phyloP scores from a whole-genome alignment of 2,113 vertebrate genomes.

The Spermophilus dauricus region DNA sequence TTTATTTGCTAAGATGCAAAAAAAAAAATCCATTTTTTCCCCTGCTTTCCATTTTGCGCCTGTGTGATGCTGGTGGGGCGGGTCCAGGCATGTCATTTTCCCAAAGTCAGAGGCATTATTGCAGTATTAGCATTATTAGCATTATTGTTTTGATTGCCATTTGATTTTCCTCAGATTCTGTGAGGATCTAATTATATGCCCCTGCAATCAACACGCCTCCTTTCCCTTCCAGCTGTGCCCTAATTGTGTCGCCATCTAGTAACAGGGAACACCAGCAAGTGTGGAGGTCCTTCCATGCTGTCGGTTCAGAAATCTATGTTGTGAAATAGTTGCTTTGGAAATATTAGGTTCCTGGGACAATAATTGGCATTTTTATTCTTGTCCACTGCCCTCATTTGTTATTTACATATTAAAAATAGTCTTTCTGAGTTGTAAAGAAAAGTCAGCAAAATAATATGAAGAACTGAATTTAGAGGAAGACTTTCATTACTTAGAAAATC shows the following conservation, averaged over 20 bases:
- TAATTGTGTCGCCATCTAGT: not conserved
- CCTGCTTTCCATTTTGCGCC: not conserved
- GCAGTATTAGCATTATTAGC: not conserved
- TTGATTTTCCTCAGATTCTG: constrained; percentile 5
- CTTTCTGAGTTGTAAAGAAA: not conserved
- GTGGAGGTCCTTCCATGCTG: fast-evolving
- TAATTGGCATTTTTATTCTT: not conserved
- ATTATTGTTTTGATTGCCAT: not conserved
- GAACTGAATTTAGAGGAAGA: not conserved
- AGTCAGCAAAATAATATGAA: not conserved
- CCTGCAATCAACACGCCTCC: not conserved
- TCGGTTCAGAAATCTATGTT: not conserved
- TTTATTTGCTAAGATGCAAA: not conserved
- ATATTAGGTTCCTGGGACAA: not conserved
- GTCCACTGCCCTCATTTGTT: not conserved
- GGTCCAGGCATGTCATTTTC: not conserved
- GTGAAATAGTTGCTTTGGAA: constrained; percentile 4
- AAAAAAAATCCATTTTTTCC: not conserved
- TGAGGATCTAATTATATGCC: not conserved
- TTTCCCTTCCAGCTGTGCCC: constrained; percentile 3
- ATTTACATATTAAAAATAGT: not conserved
- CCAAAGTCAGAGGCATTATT: not conserved
- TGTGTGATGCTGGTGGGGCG: not conserved
- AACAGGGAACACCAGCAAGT: not conserved
- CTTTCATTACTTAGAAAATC: not conserved